Percentiles rank a stretch among this genome's conserved stretches.
Evolutionary conservation across 2,888 invertebrate species (phyloP).

Genomic region (Branchellion lobata): DNA sequence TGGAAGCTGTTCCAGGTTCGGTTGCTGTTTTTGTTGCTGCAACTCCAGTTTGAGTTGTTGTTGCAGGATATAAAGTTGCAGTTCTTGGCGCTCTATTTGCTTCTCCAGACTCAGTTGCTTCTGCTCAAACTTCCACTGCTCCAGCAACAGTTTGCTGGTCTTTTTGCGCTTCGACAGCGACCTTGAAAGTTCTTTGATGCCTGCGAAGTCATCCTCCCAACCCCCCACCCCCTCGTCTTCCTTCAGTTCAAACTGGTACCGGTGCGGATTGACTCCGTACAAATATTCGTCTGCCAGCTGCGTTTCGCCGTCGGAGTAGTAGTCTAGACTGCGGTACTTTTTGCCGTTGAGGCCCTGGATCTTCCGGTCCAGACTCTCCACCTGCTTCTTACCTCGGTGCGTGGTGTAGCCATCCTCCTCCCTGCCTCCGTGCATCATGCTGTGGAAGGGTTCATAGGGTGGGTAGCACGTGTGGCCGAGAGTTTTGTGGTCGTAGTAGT

Average conservation of each 20-base stretch:
- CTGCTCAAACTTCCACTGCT: constrained; percentile 18
- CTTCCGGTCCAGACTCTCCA: constrained; percentile 33
- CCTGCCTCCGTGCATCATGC: background rate
- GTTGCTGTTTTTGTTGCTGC: constrained; percentile 19
- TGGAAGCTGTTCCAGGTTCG: background rate
- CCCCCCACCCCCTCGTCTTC: background rate
- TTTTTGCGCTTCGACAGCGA: constrained; percentile 28
- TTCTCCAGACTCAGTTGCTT: constrained; percentile 27
- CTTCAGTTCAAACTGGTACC: background rate
- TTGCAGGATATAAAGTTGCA: constrained; percentile 30
- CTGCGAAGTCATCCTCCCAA: constrained; percentile 14
- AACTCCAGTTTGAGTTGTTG: constrained; percentile 21
- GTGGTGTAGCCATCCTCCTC: background rate
- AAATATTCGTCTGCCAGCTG: constrained; percentile 18
- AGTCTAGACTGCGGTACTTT: constrained; percentile 47
- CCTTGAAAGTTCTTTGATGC: constrained; percentile 31
- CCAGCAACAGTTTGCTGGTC: constrained; percentile 15
- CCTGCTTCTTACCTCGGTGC: background rate
- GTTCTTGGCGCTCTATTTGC: constrained; percentile 24
- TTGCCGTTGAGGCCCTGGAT: background rate
- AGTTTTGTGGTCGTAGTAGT: constrained; percentile 10
- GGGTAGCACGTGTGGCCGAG: background rate
- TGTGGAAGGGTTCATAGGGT: background rate
- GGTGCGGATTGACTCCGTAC: background rate
- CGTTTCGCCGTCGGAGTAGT: constrained; percentile 51